Conservation (phyloP, 2,888 invertebrate species). For the Lasioglossum calceatum region DNA sequence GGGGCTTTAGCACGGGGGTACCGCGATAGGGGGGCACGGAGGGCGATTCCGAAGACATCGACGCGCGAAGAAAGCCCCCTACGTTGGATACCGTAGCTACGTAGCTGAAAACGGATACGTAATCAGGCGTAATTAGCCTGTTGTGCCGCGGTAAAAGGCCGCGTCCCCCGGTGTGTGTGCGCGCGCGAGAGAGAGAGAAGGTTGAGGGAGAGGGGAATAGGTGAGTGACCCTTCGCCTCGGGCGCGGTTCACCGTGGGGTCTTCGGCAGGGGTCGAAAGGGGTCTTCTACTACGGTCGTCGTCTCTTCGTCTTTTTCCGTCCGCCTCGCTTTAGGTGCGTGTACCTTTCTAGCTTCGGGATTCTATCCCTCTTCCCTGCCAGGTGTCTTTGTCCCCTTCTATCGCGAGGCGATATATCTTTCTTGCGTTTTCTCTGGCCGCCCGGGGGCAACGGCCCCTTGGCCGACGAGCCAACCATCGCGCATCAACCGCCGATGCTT, state of each 20-base stretch:
- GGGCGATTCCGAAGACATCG: constrained; percentile 17
- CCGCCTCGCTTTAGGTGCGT: constrained; percentile 55
- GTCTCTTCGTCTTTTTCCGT: constrained; percentile 48
- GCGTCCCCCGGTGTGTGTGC: constrained; percentile 29
- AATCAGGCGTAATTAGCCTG: constrained; percentile 79
- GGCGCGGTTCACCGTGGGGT: constrained; percentile 76
- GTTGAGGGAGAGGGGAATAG: constrained; percentile 70
- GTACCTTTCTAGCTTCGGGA: constrained; percentile 66
- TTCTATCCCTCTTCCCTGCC: constrained; percentile 61
- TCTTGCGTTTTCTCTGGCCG: constrained; percentile 63
- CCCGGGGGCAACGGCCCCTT: constrained; percentile 59
- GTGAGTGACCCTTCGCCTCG: constrained; percentile 80
- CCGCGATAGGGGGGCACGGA: background rate
- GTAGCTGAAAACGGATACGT: constrained; percentile 71
- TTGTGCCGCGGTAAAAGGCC: constrained; percentile 74
- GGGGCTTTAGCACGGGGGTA: background rate
- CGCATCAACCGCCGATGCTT: constrained; percentile 33
- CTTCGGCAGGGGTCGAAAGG: constrained; percentile 71
- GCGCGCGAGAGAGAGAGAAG: background rate
- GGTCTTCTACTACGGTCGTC: constrained; percentile 57
- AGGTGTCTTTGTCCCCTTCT: constrained; percentile 63
- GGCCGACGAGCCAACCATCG: constrained; percentile 21
- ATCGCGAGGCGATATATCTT: constrained; percentile 64
- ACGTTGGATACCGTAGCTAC: constrained; percentile 47
- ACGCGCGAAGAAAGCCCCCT: constrained; percentile 24